Evolutionary conservation across 2,888 invertebrate species (phyloP), one percentile per base, ranked within the genome.

Genomic region (Brachyptera risi): DNA sequence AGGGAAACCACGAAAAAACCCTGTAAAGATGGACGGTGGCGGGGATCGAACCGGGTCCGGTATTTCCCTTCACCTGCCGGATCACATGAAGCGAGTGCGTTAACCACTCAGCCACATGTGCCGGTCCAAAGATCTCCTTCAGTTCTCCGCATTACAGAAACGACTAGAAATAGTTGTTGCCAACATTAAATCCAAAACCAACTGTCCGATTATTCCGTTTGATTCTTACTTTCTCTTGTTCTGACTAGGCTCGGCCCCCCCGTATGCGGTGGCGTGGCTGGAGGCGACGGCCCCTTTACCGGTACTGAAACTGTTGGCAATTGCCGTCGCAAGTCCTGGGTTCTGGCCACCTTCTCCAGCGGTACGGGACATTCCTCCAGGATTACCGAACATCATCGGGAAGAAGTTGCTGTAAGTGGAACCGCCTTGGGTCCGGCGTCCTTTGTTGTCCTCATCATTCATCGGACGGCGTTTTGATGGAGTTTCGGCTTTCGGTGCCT

Each of bases 321-420:
- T 64, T 13, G 65, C 63, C n/a, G 63, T 65, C 35, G 62, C 65
- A 21, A 57, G 56, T 11, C 83, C 83, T 0, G 81, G 79, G n/a
- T 76, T 75, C 19, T 76, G 76, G 1, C 76, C 76, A 0, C 73
- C 75, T 1, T 72, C 72, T 0, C 68, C 66, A 62, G 70, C 68
- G 15, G 76, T 70, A 44, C 67, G 60, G 0, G 74, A 72, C 5
- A 42, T 21, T 7, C 60, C 62, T n/a, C 60, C 61, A 19, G 59
- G 57, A 35, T 23, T 56, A 4, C 75, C 75, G 69, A 86, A 83
- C 73, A 83, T 80, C 78, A 86, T 84, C 0, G 87, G 87, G 74
- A 87, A 87, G 73, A 80, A 86, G 0, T 84, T 80, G 63, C 82
- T 83, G 65, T 77, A 72, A 1, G 78, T 78, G 66, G 78, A 73